Percentiles rank a stretch among this genome's conserved stretches.
phyloP scores from a whole-genome alignment of 2,797 vertebrate species.

The Phylloscopus collybita region DNA sequence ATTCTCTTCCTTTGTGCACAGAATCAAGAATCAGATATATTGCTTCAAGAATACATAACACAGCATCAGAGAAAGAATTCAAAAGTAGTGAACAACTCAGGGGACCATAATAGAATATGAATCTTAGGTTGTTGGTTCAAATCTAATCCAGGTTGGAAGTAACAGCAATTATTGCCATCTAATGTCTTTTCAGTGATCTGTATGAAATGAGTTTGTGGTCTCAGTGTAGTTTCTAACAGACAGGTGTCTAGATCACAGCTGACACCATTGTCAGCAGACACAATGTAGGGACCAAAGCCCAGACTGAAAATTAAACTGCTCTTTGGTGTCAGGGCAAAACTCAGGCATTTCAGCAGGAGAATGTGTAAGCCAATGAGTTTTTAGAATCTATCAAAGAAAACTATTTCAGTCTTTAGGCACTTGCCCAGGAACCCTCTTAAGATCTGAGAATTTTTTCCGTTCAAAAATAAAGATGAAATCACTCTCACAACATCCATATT shows the following conservation, averaged over 20 bases:
- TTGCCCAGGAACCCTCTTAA: background rate
- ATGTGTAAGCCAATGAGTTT: background rate
- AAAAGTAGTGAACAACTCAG: background rate
- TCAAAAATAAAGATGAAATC: background rate
- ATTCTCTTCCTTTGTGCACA: constrained; percentile 1
- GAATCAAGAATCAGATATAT: constrained; percentile 23
- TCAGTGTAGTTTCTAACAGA: constrained; percentile 19
- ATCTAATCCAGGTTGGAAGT: constrained; percentile 58
- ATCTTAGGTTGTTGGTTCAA: constrained; percentile 43
- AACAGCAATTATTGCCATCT: constrained; percentile 52
- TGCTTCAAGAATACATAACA: background rate
- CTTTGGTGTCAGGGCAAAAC: background rate
- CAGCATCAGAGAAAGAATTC: constrained; percentile 9
- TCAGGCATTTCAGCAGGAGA: background rate
- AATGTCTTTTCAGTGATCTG: constrained; percentile 50
- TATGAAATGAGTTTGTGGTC: constrained; percentile 59
- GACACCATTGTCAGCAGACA: background rate
- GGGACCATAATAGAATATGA: constrained; percentile 59
- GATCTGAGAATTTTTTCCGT: background rate
- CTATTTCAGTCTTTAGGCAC: background rate
- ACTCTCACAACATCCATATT: background rate
- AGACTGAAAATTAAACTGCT: background rate
- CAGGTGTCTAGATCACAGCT: constrained; percentile 29
- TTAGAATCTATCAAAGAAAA: background rate
- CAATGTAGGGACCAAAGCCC: background rate